Base-by-base conservation (phyloP, 1,140 invertebrate genomes). In the Centruroides sculpturatus region DNA sequence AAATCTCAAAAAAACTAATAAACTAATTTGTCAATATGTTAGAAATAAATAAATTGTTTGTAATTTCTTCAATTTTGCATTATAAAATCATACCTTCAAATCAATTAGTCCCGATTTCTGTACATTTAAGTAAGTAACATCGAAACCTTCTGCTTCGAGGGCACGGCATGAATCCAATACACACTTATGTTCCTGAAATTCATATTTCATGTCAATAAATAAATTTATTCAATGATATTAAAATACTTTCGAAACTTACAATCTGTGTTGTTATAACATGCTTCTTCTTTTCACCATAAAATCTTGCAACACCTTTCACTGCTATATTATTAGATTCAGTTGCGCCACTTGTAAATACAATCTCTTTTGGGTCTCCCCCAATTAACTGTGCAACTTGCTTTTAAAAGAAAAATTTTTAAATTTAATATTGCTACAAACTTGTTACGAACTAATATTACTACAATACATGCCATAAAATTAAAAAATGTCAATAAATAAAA, bases 251-350 rank as follows among this genome's bases (percentile, higher is more conserved):
- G 3, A 23, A 53, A 69, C 76, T 81, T 81, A 94, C 91, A 64
- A 93, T 99, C 78, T 99, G 95, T 61, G 93, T 94, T 5, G 97
- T 99, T 53, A 99, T 88, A 67, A 99, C 79, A 76, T 99, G 96
- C 67, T 92, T 95, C 73, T 96, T 99, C 72, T 91, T 92, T 55
- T 80, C 78, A 69, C 83, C 85, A 76, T 99, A 98, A 77, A 99
- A 99, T 69, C 88, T 82, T 23, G 75, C 74, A n/a, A 69, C 68
- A 52, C 97, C 97, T 80, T 99, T 99, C 0, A 99, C 80, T 35
- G 94, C 85, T 67, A 99, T 89, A 73, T 99, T 99, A 75, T 99
- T 99, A 3, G 90, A 95, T 76, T 99, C 97, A 52, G 97, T 99
- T 10, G 97, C 97, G 66, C 97, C 97, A 57, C 93, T 98, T 10